A percentile compares a stretch with the other conserved stretches of the same genome.
phyloP scores from a whole-genome alignment of 2,888 invertebrate genomes.

The Priocnemis perturbator region DNA sequence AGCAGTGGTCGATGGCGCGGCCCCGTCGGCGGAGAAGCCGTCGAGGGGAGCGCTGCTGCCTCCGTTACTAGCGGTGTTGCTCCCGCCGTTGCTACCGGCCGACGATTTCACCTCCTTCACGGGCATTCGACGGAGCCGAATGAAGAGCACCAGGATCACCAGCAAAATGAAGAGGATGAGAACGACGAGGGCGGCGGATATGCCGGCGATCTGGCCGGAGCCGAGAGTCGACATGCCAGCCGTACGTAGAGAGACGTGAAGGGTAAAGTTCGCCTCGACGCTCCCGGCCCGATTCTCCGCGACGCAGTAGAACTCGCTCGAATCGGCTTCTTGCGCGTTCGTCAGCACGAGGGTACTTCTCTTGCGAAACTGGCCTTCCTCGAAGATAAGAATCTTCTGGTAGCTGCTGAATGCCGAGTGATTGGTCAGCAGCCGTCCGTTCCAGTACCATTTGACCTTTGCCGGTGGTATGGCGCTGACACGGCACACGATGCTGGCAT shows the following conservation, averaged over 20 bases:
- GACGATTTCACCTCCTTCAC: conserved; percentile 85
- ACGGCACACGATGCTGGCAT: conserved; percentile 89
- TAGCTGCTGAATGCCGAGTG: conserved; percentile 87
- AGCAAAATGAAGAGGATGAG: conserved; percentile 86
- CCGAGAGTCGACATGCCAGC: conserved; percentile 89
- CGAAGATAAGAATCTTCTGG: conserved; percentile 85
- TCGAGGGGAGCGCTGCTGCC: conserved; percentile 58
- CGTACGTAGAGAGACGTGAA: conserved; percentile 86
- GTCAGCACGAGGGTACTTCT: conserved; percentile 86
- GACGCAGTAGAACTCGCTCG: conserved; percentile 91
- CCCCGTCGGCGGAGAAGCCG: no score
- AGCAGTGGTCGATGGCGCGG: no score
- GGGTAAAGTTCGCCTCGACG: conserved; percentile 92
- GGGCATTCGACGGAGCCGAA: conserved; percentile 85
- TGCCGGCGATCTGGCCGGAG: conserved; percentile 89
- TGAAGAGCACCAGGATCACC: conserved; percentile 84
- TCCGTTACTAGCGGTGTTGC: conserved; percentile 64
- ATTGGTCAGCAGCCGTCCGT: conserved; percentile 86
- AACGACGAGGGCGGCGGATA: conserved; percentile 88
- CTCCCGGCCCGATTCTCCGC: conserved; percentile 93
- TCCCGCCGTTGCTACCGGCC: conserved; percentile 71
- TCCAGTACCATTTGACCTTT: conserved; percentile 91
- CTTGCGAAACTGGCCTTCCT: conserved; percentile 86
- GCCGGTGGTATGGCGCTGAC: conserved; percentile 89
- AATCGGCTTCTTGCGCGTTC: conserved; percentile 89